phyloP scores from a whole-genome alignment of 1,140 invertebrate species.

The Brachionus rubens region DNA sequence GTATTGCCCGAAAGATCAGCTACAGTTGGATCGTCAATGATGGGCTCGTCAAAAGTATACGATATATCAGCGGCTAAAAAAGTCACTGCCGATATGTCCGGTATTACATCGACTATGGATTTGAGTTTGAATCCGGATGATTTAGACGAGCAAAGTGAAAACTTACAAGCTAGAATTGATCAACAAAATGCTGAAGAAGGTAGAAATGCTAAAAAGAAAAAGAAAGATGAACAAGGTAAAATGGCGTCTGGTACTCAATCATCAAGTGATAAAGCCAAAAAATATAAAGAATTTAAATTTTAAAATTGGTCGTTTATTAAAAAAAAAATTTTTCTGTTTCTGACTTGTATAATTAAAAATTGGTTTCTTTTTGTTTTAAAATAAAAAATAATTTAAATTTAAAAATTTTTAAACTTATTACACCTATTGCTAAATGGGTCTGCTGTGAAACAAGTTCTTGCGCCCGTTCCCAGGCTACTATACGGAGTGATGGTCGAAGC shows the following conservation, averaged over 20 bases:
- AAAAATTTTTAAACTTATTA: too few relatives aligned
- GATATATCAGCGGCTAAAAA: conserved; percentile 66
- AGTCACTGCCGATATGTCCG: background rate
- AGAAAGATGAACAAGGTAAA: background rate
- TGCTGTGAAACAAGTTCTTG: too few relatives aligned
- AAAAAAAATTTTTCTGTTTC: background rate
- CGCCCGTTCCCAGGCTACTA: too few relatives aligned
- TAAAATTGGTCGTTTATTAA: background rate
- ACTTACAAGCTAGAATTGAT: conserved; percentile 12
- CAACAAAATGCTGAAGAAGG: background rate
- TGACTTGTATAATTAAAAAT: background rate
- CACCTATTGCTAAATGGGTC: too few relatives aligned
- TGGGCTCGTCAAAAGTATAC: conserved; percentile 90
- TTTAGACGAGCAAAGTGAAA: background rate
- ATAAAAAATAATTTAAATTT: too few relatives aligned
- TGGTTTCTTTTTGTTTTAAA: background rate
- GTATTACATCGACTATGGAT: conserved; percentile 15
- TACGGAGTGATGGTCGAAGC: too few relatives aligned
- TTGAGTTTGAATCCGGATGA: conserved; percentile 25
- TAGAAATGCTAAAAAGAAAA: background rate
- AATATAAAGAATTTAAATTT: conserved; percentile 39
- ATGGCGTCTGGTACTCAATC: background rate
- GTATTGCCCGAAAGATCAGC: conserved; percentile 89
- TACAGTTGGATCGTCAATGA: conserved; percentile 84
- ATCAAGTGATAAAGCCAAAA: background rate